phyloP scores from a whole-genome alignment of 1,140 invertebrate genomes.

The Drosophila busckii region DNA sequence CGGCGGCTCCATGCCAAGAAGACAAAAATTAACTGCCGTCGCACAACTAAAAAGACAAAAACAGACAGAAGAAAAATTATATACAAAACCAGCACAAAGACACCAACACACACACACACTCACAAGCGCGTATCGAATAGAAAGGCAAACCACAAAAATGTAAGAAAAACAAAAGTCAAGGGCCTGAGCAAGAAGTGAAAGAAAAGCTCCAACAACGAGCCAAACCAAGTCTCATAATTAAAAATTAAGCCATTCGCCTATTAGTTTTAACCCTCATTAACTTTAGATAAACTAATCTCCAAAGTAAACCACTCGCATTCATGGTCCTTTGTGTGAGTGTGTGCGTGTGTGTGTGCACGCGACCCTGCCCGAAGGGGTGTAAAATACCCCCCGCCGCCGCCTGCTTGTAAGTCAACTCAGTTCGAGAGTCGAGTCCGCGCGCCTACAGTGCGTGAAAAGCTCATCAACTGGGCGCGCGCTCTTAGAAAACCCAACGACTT shows the following conservation, averaged over 20 bases:
- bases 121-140: too few relatives aligned
- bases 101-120: too few relatives aligned
- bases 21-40: conserved; percentile 63
- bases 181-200: conserved; percentile 18
- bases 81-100: conserved; percentile 20
- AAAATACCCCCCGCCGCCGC: neutral
- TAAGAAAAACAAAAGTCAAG: conserved; percentile 26
- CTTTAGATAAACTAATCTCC: conserved; percentile 77
- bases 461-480: conserved; percentile 55
- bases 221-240: conserved; percentile 71
- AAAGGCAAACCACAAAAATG: conserved; percentile 26
- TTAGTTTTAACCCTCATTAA: conserved; percentile 77
- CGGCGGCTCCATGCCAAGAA: conserved; percentile 46
- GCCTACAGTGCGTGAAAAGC: conserved; percentile 74
- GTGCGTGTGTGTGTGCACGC: conserved; percentile 10
- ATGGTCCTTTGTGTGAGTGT: conserved; percentile 46
- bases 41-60: conserved; percentile 35
- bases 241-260: conserved; percentile 77
- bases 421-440: conserved; percentile 48
- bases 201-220: conserved; percentile 35
- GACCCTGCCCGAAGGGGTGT: conserved; percentile 58
- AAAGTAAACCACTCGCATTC: conserved; percentile 75
- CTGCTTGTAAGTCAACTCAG: neutral
- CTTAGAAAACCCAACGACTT: conserved; percentile 30
- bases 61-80: conserved; percentile 20